Conservation (phyloP, 2,888 invertebrate genomes). For the Pegoplata infirma region DNA sequence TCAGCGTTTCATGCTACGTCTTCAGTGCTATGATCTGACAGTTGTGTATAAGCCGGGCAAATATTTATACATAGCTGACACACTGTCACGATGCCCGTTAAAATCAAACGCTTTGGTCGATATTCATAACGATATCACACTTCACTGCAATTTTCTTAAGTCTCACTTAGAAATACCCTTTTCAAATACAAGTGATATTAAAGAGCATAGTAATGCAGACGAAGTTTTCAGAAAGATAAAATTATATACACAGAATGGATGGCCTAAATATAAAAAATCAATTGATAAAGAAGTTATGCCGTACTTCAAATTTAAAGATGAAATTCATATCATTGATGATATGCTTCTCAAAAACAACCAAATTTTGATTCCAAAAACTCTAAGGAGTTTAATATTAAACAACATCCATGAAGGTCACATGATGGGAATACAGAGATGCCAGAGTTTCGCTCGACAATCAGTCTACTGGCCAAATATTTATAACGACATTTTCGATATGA, state of each 20-base stretch:
- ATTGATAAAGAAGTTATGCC: constrained; percentile 17
- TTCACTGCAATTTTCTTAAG: constrained; percentile 48
- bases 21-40: constrained; percentile 48
- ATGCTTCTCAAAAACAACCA: constrained; percentile 34
- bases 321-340: constrained; percentile 42
- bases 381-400: background rate
- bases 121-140: constrained; percentile 45
- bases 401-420: constrained; percentile 43
- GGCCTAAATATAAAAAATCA: constrained; percentile 45
- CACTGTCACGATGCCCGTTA: constrained; percentile 71
- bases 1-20: constrained; percentile 55
- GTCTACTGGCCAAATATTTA: constrained; percentile 57
- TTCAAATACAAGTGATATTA: background rate
- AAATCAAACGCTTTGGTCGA: background rate
- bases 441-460: constrained; percentile 43
- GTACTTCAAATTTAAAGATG: constrained; percentile 22
- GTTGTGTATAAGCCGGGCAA: constrained; percentile 53
- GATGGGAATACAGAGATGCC: constrained; percentile 49
- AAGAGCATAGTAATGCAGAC: too few relatives aligned
- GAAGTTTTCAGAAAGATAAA: constrained; percentile 22
- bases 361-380: constrained; percentile 19
- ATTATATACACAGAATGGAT: constrained; percentile 34
- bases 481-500: constrained; percentile 49
- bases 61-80: constrained; percentile 72
- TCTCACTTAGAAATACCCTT: constrained; percentile 26